Conservation (phyloP, 2,113 vertebrate genomes). For the Acanthisitta chloris region DNA sequence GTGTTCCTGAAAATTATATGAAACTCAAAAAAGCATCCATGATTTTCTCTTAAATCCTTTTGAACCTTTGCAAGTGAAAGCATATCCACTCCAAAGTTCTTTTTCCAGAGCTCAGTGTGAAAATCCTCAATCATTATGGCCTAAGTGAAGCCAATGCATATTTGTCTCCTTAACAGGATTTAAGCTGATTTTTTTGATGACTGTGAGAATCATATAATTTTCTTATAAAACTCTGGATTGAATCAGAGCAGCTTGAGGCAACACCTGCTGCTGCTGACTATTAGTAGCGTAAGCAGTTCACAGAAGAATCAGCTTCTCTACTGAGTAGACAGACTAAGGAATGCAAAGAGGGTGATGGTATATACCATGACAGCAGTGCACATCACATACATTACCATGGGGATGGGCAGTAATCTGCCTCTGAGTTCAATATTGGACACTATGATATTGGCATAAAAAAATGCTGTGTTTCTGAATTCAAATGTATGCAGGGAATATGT, state of each 20-base stretch:
- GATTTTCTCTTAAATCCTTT: background rate
- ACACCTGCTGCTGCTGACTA: background rate
- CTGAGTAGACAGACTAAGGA: background rate
- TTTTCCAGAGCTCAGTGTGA: background rate
- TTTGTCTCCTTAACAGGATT: background rate
- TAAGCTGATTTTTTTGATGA: background rate
- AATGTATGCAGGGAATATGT: background rate
- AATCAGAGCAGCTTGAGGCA: background rate
- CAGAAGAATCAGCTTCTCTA: background rate
- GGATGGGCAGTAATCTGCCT: background rate
- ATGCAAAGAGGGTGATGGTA: background rate
- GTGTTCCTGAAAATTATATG: background rate
- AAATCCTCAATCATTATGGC: background rate
- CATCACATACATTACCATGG: background rate
- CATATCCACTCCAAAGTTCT: background rate
- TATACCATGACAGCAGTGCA: background rate
- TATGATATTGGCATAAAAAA: background rate
- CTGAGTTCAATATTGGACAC: background rate
- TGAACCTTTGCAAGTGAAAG: background rate
- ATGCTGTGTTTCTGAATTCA: background rate
- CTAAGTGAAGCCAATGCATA: background rate
- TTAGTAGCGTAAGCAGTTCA: rapidly evolving
- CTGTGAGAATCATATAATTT: background rate
- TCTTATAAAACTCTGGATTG: background rate
- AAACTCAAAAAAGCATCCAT: background rate